Evolutionary conservation across 2,113 vertebrate species (phyloP), one percentile per base, ranked within the genome.

Genomic region (Engraulis encrasicolus): DNA sequence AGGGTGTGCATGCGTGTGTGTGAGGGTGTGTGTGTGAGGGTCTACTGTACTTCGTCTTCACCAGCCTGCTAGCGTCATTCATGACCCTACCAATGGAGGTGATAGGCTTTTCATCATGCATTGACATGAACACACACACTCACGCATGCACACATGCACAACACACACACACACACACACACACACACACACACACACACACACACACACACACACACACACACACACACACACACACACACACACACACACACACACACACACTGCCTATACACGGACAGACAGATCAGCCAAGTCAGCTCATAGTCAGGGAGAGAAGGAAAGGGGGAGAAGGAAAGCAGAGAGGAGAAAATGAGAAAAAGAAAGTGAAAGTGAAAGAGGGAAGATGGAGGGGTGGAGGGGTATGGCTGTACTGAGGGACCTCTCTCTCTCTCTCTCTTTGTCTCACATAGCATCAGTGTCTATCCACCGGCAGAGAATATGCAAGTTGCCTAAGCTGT

Each of bases 71-170:
- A 52, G 48, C 48, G 79, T 74, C 80, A n/a, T 77, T 83, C 34
- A 80, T 87, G 83, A 82, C 84, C 84, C 74, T 58, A 78, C 86
- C 54, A 85, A 81, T 71, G 6, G n/a, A n/a, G n/a, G n/a, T 23
- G n/a, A 5, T 5, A 77, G 78, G 66, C 38, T 78, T 85, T 85
- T 82, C 81, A 78, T 85, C 80, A 85, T 38, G 58, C 61, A 23
- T 19, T 58, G 80, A 85, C 84, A 82, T 48, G n/a, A 49, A n/a
- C n/a, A n/a, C n/a, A n/a, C n/a, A n/a, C n/a, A n/a, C n/a, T n/a
- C n/a, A n/a, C n/a, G n/a, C n/a, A n/a, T n/a, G n/a, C 61, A 45
- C 40, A 45, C 40, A 45, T 45, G 40, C 3, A 45, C n/a, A n/a
- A n/a, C n/a, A n/a, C n/a, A n/a, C n/a, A n/a, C n/a, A n/a, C n/a